Evolutionary conservation across 2,113 vertebrate species (phyloP).

Genomic region (Cairina moschata): DNA sequence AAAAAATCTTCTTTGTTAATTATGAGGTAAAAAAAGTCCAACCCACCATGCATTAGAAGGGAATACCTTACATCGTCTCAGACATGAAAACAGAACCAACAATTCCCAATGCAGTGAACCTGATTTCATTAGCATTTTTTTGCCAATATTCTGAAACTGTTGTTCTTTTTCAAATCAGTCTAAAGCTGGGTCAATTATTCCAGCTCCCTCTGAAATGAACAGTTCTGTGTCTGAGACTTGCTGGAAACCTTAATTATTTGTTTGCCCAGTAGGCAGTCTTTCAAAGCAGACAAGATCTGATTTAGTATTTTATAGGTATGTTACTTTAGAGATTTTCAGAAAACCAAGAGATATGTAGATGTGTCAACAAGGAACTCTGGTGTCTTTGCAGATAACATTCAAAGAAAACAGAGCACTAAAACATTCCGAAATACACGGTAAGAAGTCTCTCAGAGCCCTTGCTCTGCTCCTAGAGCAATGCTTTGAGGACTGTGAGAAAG

Average conservation of each 20-base stretch:
- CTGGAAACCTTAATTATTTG: neutral
- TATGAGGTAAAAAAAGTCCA: neutral
- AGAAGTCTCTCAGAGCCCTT: neutral
- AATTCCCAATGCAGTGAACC: neutral
- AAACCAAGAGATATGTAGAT: neutral
- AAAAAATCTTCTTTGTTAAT: neutral
- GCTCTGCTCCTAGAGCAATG: neutral
- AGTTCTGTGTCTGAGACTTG: neutral
- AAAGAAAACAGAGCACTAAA: neutral
- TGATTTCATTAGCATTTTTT: neutral
- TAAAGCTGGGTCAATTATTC: neutral
- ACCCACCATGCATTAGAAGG: neutral
- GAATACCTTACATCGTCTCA: neutral
- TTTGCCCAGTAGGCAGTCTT: neutral
- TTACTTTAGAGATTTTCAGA: neutral
- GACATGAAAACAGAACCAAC: neutral
- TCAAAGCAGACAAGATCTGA: neutral
- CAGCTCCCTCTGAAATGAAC: neutral
- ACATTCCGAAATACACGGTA: neutral
- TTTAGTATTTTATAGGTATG: neutral
- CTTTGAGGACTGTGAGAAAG: neutral
- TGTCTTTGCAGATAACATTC: neutral
- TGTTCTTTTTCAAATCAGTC: neutral
- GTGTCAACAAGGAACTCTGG: neutral
- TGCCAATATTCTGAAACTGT: neutral